A percentile compares a stretch with the other conserved stretches of the same genome.
phyloP scores from a whole-genome alignment of 2,797 vertebrate genomes.

The Thaleichthys pacificus region DNA sequence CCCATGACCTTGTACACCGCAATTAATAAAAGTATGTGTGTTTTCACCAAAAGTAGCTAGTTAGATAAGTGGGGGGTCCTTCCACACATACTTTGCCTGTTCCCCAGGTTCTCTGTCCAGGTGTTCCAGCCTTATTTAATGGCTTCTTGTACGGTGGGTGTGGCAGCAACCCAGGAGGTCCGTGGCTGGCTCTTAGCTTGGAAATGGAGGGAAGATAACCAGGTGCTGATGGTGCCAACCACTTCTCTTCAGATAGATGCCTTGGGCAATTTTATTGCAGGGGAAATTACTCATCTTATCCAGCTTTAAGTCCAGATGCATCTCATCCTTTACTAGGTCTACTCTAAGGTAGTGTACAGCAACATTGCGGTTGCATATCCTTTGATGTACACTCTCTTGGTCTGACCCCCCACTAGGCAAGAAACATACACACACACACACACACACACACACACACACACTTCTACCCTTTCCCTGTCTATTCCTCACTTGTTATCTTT shows the following conservation, averaged over 20 bases:
- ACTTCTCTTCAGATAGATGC: conserved; percentile 49
- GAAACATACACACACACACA: neutral
- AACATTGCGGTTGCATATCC: conserved; percentile 40
- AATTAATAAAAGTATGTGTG: too few relatives aligned
- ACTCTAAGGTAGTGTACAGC: conserved; percentile 43
- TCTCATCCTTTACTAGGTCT: conserved; percentile 27
- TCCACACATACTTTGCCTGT: too few relatives aligned
- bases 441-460: neutral
- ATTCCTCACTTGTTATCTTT: conserved; percentile 51
- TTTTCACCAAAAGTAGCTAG: too few relatives aligned
- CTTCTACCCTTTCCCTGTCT: conserved; percentile 25
- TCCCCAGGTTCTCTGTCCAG: conserved; percentile 2
- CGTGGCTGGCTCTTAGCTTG: conserved; percentile 47
- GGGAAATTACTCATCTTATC: conserved; percentile 58
- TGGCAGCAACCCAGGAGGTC: conserved; percentile 13
- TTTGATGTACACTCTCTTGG: conserved; percentile 38
- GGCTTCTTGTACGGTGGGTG: neutral
- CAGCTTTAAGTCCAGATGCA: conserved; percentile 42
- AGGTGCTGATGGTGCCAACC: conserved; percentile 66
- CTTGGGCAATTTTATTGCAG: conserved; percentile 58
- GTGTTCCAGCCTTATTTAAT: conserved; percentile 10
- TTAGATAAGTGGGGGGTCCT: too few relatives aligned
- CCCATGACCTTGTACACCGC: neutral
- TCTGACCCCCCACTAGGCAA: conserved; percentile 2
- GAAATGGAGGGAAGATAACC: conserved; percentile 64